A percentile compares a stretch with the other conserved stretches of the same genome.
These are phyloP conservation scores for Pocillopora meandrina DNA, from an alignment of 92 coral and sea anemone genomes.

Conservation along the genomic window DNA sequence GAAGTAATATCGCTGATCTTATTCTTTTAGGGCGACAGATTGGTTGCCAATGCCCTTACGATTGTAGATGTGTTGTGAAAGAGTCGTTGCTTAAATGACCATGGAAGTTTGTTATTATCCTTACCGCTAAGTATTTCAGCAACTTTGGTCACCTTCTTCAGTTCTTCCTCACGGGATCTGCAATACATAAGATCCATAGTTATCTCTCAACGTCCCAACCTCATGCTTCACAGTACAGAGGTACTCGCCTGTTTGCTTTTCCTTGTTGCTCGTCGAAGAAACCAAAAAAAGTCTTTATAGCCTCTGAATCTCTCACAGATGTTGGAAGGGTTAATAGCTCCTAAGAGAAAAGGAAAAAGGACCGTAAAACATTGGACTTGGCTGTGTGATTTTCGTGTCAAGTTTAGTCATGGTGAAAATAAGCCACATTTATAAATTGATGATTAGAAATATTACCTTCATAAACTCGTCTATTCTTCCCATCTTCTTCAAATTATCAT, in stretches of 20 bases:
- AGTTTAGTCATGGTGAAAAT: too few species aligned
- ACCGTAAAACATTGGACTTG: too few species aligned
- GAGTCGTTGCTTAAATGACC: too few species aligned
- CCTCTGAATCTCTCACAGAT: conserved; percentile 12
- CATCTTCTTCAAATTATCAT: conserved; percentile 38
- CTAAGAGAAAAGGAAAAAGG: not conserved
- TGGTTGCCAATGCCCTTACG: too few species aligned
- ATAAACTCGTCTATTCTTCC: conserved; percentile 27
- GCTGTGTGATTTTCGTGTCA: not conserved
- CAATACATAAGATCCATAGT: too few species aligned
- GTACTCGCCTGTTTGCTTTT: not conserved
- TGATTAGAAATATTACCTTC: not conserved
- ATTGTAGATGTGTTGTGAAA: too few species aligned
- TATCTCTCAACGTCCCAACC: not conserved
- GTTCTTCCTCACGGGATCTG: conserved; percentile 27
- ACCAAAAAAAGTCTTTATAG: conserved; percentile 16
- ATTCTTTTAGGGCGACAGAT: too few species aligned
- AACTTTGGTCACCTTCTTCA: conserved; percentile 17
- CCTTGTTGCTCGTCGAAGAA: not conserved
- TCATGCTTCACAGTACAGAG: not conserved
- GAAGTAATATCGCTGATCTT: too few species aligned
- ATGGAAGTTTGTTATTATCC: not conserved
- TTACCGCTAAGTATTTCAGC: conserved; percentile 28
- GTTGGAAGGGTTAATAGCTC: conserved; percentile 29
- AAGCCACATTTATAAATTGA: too few species aligned